Evolutionary conservation across 92 coral and sea anemone genomes (phyloP).

Genomic region (Zoanthus sociatus): DNA sequence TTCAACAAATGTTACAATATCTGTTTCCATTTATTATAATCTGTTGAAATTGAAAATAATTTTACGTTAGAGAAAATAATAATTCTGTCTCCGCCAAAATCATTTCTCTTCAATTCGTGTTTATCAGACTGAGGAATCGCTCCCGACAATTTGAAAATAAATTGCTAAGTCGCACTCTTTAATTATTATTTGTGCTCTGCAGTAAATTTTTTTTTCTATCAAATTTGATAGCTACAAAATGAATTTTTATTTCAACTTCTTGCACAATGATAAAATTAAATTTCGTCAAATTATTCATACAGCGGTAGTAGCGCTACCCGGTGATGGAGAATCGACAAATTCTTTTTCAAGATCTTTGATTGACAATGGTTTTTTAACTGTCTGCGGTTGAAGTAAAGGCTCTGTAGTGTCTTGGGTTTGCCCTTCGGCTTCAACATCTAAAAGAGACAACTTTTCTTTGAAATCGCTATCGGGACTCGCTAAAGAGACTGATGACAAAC

Average conservation of each 20-base stretch:
- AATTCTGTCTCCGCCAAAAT: background rate
- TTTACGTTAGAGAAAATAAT: background rate
- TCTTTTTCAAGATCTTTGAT: slow-evolving; percentile 81
- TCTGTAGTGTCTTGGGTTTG: slow-evolving; percentile 74
- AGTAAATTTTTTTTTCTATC: background rate
- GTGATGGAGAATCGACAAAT: slow-evolving; percentile 17
- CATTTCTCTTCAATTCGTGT: background rate
- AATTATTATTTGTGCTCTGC: slow-evolving; percentile 29
- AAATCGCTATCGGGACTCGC: slow-evolving; percentile 64
- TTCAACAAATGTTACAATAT: slow-evolving; percentile 9
- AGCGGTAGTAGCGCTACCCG: slow-evolving; percentile 10
- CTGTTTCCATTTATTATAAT: background rate
- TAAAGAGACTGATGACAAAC: slow-evolving; percentile 32
- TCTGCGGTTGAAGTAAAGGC: slow-evolving; percentile 75
- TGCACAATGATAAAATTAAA: background rate
- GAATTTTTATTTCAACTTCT: background rate
- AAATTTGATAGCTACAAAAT: slow-evolving; percentile 3
- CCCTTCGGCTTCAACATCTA: slow-evolving; percentile 83
- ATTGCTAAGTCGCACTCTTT: background rate
- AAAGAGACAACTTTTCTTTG: slow-evolving; percentile 66
- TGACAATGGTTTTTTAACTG: slow-evolving; percentile 62
- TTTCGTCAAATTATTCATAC: background rate
- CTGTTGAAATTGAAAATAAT: slow-evolving; percentile 1
- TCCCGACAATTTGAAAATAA: slow-evolving; percentile 1
- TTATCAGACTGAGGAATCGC: background rate